Evolutionary conservation across 2,797 vertebrate genomes (phyloP), one percentile per base, ranked within the genome.

Genomic region (Chanos chanos): DNA sequence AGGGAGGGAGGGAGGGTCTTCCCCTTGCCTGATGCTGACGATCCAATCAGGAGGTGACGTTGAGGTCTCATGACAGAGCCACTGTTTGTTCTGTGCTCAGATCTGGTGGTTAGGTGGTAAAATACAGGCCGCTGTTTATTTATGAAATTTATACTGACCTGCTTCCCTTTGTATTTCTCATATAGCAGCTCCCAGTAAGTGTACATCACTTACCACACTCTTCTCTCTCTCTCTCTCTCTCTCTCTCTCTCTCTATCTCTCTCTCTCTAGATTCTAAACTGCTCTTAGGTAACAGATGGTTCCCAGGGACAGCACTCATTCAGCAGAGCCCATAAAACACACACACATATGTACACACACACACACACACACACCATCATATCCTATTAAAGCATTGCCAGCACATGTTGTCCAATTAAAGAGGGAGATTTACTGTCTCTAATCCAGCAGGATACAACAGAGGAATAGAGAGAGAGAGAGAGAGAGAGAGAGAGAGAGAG

Each of bases 341-440:
- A 36, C 25, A 39, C 16, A 40, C 43, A 47, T 43, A 60, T 28
- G 48, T 21, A 47, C 19, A 36, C 41, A 33, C 25, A 39, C 33
- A 61, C 19, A 30, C 41, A 47, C 24, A 34, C 33, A 57, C 5
- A 33, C 15, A 43, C 27, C 10, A 85, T 87, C 82, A 85, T 84
- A 87, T 89, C 87, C 87, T 87, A 86, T 87, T 89, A 88, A 87
- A 83, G 73, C 75, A 74, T 77, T 44, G 76, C 71, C 75, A 71
- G 81, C 79, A 82, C 79, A 83, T 85, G 83, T 78, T 80, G 82
- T 82, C 77, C 80, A 86, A 85, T 85, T 87, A 89, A 75, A 65
- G 64, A 60, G 68, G 31, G 66, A 83, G 85, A 86, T 87, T 87
- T 87, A 85, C 70, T 53, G 78, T 21, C 68, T 51, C 77, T 87